phyloP scores from a whole-genome alignment of 2,888 invertebrate species.

The Caenorhabditis drosophilae region DNA sequence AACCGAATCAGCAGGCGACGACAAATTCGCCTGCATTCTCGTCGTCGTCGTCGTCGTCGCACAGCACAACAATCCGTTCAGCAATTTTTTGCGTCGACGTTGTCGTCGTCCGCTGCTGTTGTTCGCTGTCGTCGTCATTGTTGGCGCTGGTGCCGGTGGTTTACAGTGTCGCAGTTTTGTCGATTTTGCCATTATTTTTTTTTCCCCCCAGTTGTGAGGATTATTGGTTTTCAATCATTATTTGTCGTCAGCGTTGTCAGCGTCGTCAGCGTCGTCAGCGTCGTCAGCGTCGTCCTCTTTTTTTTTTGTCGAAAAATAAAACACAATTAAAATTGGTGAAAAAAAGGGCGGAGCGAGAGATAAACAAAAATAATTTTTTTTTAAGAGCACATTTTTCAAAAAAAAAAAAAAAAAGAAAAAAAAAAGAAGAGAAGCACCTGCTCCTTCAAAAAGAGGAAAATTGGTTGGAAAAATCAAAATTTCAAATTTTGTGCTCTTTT shows the following conservation, averaged over 20 bases:
- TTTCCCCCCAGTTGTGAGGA: too few species aligned
- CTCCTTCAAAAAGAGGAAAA: not conserved
- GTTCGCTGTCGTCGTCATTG: not conserved
- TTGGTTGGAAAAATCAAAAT: not conserved
- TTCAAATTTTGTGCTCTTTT: not conserved
- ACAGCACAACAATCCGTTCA: not conserved
- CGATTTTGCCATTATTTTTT: slow-evolving; percentile 25
- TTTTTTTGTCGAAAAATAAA: not conserved
- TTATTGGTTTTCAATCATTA: too few species aligned
- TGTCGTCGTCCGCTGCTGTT: not conserved
- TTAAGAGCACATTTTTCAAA: not conserved
- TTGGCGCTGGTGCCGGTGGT: slow-evolving; percentile 3
- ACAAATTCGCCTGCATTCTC: not conserved
- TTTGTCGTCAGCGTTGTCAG: too few species aligned
- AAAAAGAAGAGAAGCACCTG: too few species aligned
- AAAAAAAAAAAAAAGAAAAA: not conserved
- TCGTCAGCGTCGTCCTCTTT: not conserved
- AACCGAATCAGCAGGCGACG: too few species aligned
- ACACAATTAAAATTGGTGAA: not conserved
- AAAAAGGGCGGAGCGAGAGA: too few species aligned
- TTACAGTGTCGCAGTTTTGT: slow-evolving; percentile 30
- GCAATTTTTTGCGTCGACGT: not conserved
- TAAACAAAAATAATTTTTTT: not conserved
- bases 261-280: too few species aligned
- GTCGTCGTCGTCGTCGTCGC: not conserved